Conservation (phyloP, 2,797 vertebrate species). For the Pseudomugil gertrudae region DNA sequence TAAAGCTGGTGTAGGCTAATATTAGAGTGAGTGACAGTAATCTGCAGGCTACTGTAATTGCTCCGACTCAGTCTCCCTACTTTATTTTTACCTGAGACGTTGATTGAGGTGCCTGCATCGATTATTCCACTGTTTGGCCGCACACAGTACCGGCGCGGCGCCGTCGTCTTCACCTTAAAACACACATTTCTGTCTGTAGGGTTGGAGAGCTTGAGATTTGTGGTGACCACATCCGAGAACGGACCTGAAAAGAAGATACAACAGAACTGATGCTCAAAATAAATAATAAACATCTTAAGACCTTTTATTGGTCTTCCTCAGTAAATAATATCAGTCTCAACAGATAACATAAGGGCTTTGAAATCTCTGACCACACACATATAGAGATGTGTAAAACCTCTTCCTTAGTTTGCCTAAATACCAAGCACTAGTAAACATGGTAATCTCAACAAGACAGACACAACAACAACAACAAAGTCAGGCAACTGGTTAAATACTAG, state of each 20-base stretch:
- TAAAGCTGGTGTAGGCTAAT: neutral
- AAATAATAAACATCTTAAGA: neutral
- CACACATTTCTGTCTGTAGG: conserved; percentile 96
- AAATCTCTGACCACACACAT: conserved; percentile 13
- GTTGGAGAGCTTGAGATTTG: conserved; percentile 96
- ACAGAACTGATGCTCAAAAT: conserved; percentile 7
- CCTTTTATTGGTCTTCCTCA: no score
- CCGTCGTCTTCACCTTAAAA: conserved; percentile 99
- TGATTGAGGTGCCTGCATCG: conserved; percentile 95
- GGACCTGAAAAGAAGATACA: conserved; percentile 84
- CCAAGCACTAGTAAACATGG: conserved; percentile 29
- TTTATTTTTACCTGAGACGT: conserved; percentile 89
- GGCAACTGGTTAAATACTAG: no score
- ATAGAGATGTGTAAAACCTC: conserved; percentile 11
- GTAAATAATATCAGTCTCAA: neutral
- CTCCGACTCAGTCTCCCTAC: neutral
- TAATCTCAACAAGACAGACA: conserved; percentile 5
- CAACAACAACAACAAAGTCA: no score
- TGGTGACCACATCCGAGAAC: conserved; percentile 98
- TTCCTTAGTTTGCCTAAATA: conserved; percentile 11
- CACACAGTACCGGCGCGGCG: conserved; percentile 97
- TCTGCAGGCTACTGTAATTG: neutral
- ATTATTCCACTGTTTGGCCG: conserved; percentile 98
- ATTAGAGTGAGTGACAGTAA: neutral
- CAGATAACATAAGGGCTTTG: neutral